These are phyloP conservation scores for Boloria selene DNA, from an alignment of 2,888 invertebrate species.

Conservation along the genomic window DNA sequence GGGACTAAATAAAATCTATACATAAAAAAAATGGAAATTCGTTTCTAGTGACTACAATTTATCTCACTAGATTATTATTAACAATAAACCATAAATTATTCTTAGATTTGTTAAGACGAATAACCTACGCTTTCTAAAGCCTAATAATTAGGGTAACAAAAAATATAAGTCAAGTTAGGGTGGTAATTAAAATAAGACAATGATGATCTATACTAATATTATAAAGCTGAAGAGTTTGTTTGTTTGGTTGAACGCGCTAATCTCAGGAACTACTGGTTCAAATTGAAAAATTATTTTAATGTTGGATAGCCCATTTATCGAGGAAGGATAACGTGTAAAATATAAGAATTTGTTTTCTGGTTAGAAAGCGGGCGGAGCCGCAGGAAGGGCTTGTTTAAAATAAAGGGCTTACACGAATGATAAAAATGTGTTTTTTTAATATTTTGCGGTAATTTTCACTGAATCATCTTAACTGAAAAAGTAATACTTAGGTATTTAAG, in stretches of 20 bases:
- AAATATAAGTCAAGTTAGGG: neutral
- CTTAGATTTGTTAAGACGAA: constrained; percentile 2
- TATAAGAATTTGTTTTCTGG: too few relatives aligned
- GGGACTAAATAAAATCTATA: neutral
- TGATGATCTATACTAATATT: neutral
- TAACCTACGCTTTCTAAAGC: constrained; percentile 7
- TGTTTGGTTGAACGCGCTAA: too few relatives aligned
- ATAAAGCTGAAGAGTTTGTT: too few relatives aligned
- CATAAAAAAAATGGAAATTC: neutral
- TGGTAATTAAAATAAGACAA: neutral
- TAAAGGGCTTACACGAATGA: too few relatives aligned
- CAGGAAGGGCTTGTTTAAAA: too few relatives aligned
- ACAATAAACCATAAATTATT: constrained; percentile 11
- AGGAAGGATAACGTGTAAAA: too few relatives aligned
- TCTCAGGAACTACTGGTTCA: too few relatives aligned
- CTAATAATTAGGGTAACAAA: neutral
- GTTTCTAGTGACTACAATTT: constrained; percentile 1
- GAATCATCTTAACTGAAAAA: constrained; percentile 5
- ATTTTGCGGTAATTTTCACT: neutral
- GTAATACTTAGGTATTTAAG: constrained; percentile 15
- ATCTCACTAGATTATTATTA: constrained; percentile 7
- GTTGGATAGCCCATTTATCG: too few relatives aligned
- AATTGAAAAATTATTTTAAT: too few relatives aligned
- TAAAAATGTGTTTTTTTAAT: neutral
- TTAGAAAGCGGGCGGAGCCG: too few relatives aligned